Base-by-base conservation (phyloP, 1,140 invertebrate genomes). In the Steinernema khuongi region DNA sequence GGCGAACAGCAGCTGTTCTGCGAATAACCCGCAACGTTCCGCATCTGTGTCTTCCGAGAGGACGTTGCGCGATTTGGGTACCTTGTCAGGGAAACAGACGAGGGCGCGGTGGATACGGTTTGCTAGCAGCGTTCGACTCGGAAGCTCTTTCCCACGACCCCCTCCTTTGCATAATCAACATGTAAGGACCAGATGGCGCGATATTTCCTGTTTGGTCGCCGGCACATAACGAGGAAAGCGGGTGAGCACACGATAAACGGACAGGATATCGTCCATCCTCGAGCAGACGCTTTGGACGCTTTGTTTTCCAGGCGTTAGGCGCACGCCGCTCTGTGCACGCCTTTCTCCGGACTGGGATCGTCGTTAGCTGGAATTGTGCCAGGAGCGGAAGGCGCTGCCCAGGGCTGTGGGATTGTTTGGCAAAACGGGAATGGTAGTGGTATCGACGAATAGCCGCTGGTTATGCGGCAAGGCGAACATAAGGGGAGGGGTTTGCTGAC, bases 271-370 rank as follows among this genome's bases (percentile, higher is more conserved):
- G 50, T 22, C 50, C 7, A n/a, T 60, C 50, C 26, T 60, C 19
- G 14, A 60, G 50, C 50, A 60, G 50, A 14, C 50, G 50, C 50
- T 60, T 60, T 60, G 14, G 50, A 26, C 50, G 50, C 50, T 60
- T 60, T 60, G 50, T 60, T 60, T 60, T 60, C 50, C 36, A n/a
- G 36, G 36, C 36, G 36, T 41, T n/a, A 17, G 14, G 22, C 14
- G 11, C 50, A 60, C 50, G 50, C 50, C 26, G 7, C 50, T 60
- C n/a, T n/a, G 36, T 41, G 7, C 36, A 41, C 36, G 36, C 50
- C 50, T 22, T 60, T 60, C 26, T 22, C 50, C 4, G 14, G 7
- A 22, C 22, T 22, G 50, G 50, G 26, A 11, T 60, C 50, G 4
- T 14, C 7, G 4, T 22, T 7, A 26, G 50, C 22, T 60, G 50